Percentiles rank a stretch among this genome's conserved stretches.
phyloP scores from a whole-genome alignment of 2,797 vertebrate genomes.

The Paguma larvata region DNA sequence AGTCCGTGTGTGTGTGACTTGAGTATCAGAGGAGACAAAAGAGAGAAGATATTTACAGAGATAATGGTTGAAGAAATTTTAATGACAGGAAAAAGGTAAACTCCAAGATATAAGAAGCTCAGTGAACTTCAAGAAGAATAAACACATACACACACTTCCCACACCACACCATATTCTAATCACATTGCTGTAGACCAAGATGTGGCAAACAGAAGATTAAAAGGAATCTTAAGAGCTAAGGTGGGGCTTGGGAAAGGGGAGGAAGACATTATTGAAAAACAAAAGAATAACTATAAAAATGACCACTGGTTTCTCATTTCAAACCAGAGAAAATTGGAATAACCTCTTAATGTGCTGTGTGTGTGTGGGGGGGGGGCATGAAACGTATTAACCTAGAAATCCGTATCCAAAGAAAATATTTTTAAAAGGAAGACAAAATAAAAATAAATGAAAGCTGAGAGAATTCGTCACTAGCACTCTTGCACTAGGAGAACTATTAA shows the following conservation, averaged over 20 bases:
- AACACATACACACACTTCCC: background rate
- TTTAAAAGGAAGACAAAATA: background rate
- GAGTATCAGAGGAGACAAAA: background rate
- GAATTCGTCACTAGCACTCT: background rate
- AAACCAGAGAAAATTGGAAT: background rate
- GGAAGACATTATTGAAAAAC: background rate
- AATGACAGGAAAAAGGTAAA: background rate
- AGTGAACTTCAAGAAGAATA: background rate
- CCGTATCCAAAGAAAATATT: background rate
- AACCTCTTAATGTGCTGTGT: background rate
- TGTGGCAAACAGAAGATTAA: background rate
- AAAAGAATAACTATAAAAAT: background rate
- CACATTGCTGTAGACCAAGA: background rate
- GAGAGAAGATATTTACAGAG: background rate
- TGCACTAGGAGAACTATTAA: background rate
- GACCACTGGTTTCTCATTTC: background rate
- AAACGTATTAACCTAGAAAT: background rate
- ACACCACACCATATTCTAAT: background rate
- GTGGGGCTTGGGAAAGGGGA: background rate
- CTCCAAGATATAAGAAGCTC: background rate
- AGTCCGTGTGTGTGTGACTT: background rate
- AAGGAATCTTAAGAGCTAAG: background rate
- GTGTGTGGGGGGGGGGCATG: background rate
- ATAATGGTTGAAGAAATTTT: background rate
- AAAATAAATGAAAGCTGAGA: background rate